Percentiles rank a stretch among this genome's conserved stretches.
phyloP scores from a whole-genome alignment of 2,113 vertebrate genomes.

The Paedocypris sp. region DNA sequence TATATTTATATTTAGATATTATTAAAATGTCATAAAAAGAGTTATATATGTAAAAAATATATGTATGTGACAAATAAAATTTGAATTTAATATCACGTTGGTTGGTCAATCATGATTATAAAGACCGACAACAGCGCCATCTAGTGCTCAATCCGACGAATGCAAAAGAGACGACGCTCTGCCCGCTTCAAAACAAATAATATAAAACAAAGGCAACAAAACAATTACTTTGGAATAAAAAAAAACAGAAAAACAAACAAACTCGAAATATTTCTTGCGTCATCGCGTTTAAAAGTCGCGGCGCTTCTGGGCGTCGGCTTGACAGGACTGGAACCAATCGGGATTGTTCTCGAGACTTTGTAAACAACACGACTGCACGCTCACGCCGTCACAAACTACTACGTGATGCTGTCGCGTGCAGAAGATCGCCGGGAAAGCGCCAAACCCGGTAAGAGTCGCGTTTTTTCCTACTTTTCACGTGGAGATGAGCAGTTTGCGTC shows the following conservation, averaged over 20 bases:
- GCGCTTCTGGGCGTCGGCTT: conserved; percentile 36
- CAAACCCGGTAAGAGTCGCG: conserved; percentile 14
- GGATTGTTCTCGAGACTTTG: conserved; percentile 32
- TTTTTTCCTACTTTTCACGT: not conserved
- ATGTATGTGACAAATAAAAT: no score
- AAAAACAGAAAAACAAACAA: no score
- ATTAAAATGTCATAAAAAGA: no score
- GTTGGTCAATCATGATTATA: no score
- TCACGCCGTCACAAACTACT: conserved; percentile 35
- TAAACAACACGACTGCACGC: conserved; percentile 40
- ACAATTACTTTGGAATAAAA: no score
- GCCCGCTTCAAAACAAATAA: no score
- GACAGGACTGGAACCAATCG: conserved; percentile 33
- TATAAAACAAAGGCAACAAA: no score
- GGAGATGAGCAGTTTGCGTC: not conserved
- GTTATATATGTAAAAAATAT: no score
- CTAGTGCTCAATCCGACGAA: not conserved
- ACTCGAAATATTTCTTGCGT: no score
- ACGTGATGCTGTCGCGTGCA: not conserved
- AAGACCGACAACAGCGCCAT: not conserved
- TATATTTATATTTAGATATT: no score
- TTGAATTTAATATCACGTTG: no score
- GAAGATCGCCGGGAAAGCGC: not conserved
- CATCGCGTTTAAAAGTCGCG: not conserved
- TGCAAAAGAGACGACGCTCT: no score